Evolutionary conservation across 2,888 invertebrate species (phyloP), one percentile per base, ranked within the genome.

Genomic region (Colostygia pectinataria): DNA sequence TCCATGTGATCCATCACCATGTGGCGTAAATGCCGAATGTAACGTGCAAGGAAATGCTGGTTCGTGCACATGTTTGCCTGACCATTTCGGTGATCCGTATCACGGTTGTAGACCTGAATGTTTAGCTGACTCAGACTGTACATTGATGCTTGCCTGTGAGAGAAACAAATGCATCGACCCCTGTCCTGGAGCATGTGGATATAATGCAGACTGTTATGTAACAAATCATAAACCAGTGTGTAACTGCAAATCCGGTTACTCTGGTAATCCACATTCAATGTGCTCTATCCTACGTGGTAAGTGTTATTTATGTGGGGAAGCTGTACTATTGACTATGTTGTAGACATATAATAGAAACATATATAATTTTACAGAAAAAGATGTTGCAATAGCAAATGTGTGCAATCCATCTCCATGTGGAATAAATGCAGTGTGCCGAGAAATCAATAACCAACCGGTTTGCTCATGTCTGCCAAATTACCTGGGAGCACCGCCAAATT

Each of bases 341-440:
- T 6, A 7, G 6, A 32, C 9, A 12, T 23, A 14, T 32, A 9
- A 2, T 25, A 12, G 2, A 33, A 39, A 42, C 4, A 5, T 1
- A 18, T 36, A 36, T 23, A 32, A 12, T 40, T 43, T 77, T 83
- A 64, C 74, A 88, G 87, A 80, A 59, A 71, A 72, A 41, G 81
- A 82, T 58, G 42, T 75, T 33, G 74, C 66, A 13, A 53, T 72
- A n/a, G 50, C 83, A 23, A 80, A 94, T 67, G 94, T 95, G 4
- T 96, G 96, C 67, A 91, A 92, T 65, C 95, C 95, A 33, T 94
- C 94, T 1, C 92, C 94, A 4, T 96, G 96, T 79, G 95, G 95
- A 25, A 62, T 84, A 1, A 95, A 94, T 76, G 92, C 95, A 5
- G 91, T 94, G 59, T 96, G 96, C 72, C 92, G 91, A 56, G 94